Base-by-base conservation (phyloP, 2,888 invertebrate genomes). In the Agrotis clavis region DNA sequence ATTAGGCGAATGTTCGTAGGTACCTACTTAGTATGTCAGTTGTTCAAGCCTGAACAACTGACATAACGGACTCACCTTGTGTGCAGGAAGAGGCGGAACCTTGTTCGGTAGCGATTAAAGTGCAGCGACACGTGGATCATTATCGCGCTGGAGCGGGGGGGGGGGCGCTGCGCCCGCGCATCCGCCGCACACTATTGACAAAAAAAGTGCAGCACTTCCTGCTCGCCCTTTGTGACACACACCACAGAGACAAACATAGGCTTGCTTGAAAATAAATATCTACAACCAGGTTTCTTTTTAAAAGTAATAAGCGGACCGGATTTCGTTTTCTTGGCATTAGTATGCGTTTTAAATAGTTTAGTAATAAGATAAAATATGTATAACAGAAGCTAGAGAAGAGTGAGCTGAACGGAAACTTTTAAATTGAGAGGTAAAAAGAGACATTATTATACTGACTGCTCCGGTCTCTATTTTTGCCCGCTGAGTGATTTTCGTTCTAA, bases 191-290 rank as follows among this genome's bases (percentile, higher is more conserved):
- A 45, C 73, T 68, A 68, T 70, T 73, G 19, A 84, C 76, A 86
- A 82, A 85, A 86, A 75, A 63, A 56, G 74, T 57, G 50, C 68
- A 53, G 48, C 54, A 62, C 70, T 86, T 85, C 83, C 85, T 85
- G 78, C 60, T 54, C 51, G 51, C 65, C 69, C 60, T 65, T 71
- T 61, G 76, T 57, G 53, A 30, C 59, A 30, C 61, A 35, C 53
- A 73, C 57, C 67, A n/a, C 30, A 67, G 61, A 35, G 30, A 35
- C 35, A 6, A 9, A 50, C 50, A 30, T n/a, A 25, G 19, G 47
- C 11, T 30, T 50, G 21, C 14, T 54, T 18, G 45, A 50, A 7
- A 41, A 35, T 35, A 35, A 9, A 0, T 0, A 30, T 0, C 35
- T 35, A 35, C 9, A 35, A 35, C 9, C 41, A 9, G 11, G 1